phyloP scores from a whole-genome alignment of 2,888 invertebrate genomes.

The Perithous albicinctus region DNA sequence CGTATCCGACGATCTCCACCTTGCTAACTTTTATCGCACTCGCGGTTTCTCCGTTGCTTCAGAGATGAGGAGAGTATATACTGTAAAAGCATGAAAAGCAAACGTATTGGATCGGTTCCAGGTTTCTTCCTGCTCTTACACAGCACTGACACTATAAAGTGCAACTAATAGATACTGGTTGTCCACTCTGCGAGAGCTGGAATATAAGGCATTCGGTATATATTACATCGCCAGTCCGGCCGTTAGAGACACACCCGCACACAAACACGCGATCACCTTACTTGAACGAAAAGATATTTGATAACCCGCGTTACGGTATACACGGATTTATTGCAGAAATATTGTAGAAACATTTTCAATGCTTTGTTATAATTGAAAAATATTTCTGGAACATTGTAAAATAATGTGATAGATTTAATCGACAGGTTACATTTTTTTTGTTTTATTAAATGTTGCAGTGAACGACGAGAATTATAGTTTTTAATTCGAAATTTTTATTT shows the following conservation, averaged over 20 bases:
- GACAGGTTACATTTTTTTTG: too few relatives aligned
- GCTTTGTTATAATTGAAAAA: too few relatives aligned
- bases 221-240: conserved; percentile 9
- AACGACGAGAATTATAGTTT: too few relatives aligned
- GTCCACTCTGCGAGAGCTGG: conserved; percentile 1
- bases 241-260: not conserved
- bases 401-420: too few relatives aligned
- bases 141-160: conserved; percentile 4
- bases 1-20: not conserved
- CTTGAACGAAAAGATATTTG: not conserved
- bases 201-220: conserved; percentile 14
- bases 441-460: too few relatives aligned
- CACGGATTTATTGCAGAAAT: too few relatives aligned
- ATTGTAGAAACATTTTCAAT: too few relatives aligned
- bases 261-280: too few relatives aligned
- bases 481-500: too few relatives aligned
- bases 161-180: conserved; percentile 22
- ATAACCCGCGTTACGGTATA: too few relatives aligned
- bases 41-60: conserved; percentile 10
- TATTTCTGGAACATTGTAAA: too few relatives aligned
- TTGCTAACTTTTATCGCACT: not conserved
- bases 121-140: conserved; percentile 55
- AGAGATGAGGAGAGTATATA: conserved; percentile 10
- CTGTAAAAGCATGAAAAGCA: conserved; percentile 37
- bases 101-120: conserved; percentile 62